A percentile compares a stretch with the other conserved stretches of the same genome.
Evolutionary conservation across 2,888 invertebrate species (phyloP).

Genomic region (Sialis lutaria): DNA sequence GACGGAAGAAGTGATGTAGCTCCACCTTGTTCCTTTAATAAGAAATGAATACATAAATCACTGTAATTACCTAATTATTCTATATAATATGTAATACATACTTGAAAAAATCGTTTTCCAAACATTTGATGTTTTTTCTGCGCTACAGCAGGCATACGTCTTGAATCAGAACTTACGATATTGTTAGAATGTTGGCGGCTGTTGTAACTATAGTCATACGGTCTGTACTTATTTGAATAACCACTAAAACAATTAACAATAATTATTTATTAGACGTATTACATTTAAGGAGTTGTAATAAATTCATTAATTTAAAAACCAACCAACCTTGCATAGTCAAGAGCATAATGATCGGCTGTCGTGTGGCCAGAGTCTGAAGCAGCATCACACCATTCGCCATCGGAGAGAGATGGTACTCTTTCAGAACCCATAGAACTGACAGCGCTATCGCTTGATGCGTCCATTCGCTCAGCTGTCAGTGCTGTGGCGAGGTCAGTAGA

Average conservation of each 20-base stretch:
- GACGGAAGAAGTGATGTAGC: constrained; percentile 14
- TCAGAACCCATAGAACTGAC: constrained; percentile 89
- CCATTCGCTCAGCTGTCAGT: constrained; percentile 41
- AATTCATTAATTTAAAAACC: too few species aligned
- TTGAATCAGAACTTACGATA: constrained; percentile 28
- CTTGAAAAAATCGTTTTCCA: constrained; percentile 74
- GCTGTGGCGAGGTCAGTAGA: constrained; percentile 12
- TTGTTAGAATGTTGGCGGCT: constrained; percentile 25
- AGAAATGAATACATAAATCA: constrained; percentile 1
- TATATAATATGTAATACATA: constrained; percentile 13
- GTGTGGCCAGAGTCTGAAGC: constrained; percentile 65
- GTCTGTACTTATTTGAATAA: constrained; percentile 43
- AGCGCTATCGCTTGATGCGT: constrained; percentile 80
- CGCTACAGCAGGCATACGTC: constrained; percentile 43
- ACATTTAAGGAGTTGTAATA: too few species aligned
- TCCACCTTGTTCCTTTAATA: constrained; percentile 18
- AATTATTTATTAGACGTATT: too few species aligned
- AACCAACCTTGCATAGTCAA: not conserved
- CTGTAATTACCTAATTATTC: not conserved
- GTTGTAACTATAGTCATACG: constrained; percentile 54
- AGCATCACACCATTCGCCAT: constrained; percentile 79
- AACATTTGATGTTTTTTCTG: constrained; percentile 91
- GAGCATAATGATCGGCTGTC: constrained; percentile 11
- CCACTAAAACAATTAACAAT: not conserved
- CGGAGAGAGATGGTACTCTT: constrained; percentile 71